A percentile compares a stretch with the other conserved stretches of the same genome.
Conservation (phyloP, 2,797 vertebrate species). For the Fundulus diaphanus region DNA sequence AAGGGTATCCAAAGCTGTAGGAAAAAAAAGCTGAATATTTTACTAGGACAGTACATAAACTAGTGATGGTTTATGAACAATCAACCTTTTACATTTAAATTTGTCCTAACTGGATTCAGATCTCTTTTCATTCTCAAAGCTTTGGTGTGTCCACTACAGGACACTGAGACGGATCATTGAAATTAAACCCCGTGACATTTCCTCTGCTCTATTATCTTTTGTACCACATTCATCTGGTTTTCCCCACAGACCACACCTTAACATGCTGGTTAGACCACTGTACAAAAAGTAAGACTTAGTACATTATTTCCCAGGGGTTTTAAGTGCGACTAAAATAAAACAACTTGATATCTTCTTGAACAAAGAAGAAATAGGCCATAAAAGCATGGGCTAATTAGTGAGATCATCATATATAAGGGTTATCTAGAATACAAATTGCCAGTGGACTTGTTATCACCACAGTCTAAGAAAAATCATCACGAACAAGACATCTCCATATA, state of each 20-base stretch:
- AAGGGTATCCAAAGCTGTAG: slow-evolving; percentile 39
- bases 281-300: slow-evolving; percentile 45
- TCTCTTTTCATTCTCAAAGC: slow-evolving; percentile 6
- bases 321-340: slow-evolving; percentile 41
- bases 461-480: slow-evolving; percentile 28
- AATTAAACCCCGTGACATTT: slow-evolving; percentile 52
- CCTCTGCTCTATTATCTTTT: slow-evolving; percentile 20
- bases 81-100: slow-evolving; percentile 15
- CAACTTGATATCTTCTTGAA: slow-evolving; percentile 31
- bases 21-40: slow-evolving; percentile 25
- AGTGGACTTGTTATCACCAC: slow-evolving; percentile 28
- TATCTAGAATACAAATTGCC: slow-evolving; percentile 18
- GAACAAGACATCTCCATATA: slow-evolving; percentile 29
- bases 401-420: slow-evolving; percentile 24
- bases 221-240: slow-evolving; percentile 24
- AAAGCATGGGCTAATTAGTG: slow-evolving; percentile 28
- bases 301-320: slow-evolving; percentile 57
- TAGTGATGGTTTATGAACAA: slow-evolving; percentile 23
- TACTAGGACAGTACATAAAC: slow-evolving; percentile 31
- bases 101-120: slow-evolving; percentile 9
- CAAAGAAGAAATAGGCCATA: slow-evolving; percentile 39
- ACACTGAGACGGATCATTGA: slow-evolving; percentile 46
- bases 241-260: slow-evolving; percentile 44
- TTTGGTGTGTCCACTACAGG: slow-evolving; percentile 10
- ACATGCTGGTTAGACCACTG: slow-evolving; percentile 32